phyloP scores from a whole-genome alignment of 92 coral and sea anemone species.

The Metridium senile region DNA sequence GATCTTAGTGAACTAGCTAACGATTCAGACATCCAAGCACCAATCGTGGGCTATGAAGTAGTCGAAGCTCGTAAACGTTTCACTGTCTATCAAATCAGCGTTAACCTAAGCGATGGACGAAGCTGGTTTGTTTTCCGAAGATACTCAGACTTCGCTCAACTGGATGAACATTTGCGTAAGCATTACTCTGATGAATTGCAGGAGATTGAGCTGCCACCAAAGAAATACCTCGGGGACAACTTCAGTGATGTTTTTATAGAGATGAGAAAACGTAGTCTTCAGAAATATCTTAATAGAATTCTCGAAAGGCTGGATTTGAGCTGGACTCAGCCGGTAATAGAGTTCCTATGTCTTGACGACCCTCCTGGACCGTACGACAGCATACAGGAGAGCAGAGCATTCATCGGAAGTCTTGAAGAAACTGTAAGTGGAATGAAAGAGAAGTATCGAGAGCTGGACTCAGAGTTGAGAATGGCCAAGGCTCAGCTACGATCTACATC shows the following conservation, averaged over 20 bases:
- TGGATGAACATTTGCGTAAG: constrained; percentile 74
- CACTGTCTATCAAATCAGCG: constrained; percentile 89
- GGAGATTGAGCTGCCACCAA: constrained; percentile 74
- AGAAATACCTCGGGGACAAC: constrained; percentile 85
- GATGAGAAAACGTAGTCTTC: constrained; percentile 71
- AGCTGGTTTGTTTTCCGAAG: constrained; percentile 93
- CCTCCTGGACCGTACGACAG: constrained; percentile 92
- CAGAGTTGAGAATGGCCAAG: constrained; percentile 68
- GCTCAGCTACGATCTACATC: constrained; percentile 85
- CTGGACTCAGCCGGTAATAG: constrained; percentile 65
- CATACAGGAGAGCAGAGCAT: constrained; percentile 81
- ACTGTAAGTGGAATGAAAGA: constrained; percentile 64
- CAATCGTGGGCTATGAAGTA: constrained; percentile 90
- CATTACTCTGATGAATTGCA: constrained; percentile 55
- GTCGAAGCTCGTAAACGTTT: constrained; percentile 90
- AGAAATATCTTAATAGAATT: constrained; percentile 75
- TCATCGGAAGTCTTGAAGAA: constrained; percentile 77
- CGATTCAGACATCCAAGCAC: constrained; percentile 68
- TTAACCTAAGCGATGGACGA: constrained; percentile 66
- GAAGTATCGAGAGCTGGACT: constrained; percentile 58
- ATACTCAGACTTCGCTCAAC: constrained; percentile 86
- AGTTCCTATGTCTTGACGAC: constrained; percentile 85
- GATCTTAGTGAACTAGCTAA: constrained; percentile 25
- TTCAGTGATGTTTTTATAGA: constrained; percentile 77
- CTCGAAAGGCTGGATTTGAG: constrained; percentile 46